Evolutionary conservation across 2,888 invertebrate genomes (phyloP), one percentile per base, ranked within the genome.

Genomic region (Caradrina kadenii): DNA sequence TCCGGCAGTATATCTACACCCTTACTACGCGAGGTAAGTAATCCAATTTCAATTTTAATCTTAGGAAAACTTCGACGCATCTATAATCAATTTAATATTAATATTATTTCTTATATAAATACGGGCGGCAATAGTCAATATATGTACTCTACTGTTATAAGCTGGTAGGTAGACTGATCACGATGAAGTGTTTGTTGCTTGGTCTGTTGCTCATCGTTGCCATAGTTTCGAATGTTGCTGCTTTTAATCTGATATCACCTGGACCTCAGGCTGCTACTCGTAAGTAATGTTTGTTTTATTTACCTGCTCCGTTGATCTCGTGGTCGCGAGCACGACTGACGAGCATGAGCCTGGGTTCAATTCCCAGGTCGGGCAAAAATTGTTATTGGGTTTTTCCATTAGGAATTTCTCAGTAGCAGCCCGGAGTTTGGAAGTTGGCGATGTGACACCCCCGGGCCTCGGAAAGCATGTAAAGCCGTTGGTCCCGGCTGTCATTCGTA

Each of bases 21-120:
- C 53, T 70, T 39, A 71, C n/a, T 6, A 7, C 39, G 11, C 15
- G 8, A 35, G 10, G n/a, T 6, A 42, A 10, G 10, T 45, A 72
- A 70, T 45, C 11, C 31, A 70, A 70, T 63, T 72, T 22, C 13
- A 72, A 35, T 55, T 70, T 72, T 73, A 72, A 70, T 70, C 70
- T 70, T 49, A 11, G 17, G 1, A 19, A 19, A 35, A 55, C 15
- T 45, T 45, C 10, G 63, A 35, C 17, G 55, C 49, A 55, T 70
- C 17, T 72, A 70, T 35, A 63, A 68, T 68, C 67, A 67, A 68
- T 68, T 68, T 63, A 1, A n/a, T 50, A 64, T 13, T 67, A 70
- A 55, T 22, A 49, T 49, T 53, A 21, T 39, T 42, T 35, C 35
- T 22, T 2, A 19, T 66, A 72, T 73, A 66, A 54, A 72, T 73